Conservation (phyloP, 37 sponge, comb jelly and placozoan species). For the Ianthella basta region DNA sequence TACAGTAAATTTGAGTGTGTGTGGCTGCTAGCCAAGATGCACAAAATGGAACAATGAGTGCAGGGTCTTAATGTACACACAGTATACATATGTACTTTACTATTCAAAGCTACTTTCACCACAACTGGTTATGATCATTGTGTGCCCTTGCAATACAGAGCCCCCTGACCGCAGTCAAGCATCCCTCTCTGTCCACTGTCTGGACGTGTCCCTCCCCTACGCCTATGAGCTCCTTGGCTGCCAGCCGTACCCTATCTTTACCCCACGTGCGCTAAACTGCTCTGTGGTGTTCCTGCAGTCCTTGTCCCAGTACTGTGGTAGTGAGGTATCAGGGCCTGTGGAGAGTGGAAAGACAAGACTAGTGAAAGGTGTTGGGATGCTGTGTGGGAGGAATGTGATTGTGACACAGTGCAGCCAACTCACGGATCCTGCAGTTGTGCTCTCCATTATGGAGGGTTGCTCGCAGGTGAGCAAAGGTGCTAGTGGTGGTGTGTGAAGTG, state of each 20-base stretch:
- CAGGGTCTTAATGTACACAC: too few relatives aligned
- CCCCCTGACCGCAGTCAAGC: background rate
- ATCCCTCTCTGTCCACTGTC: conserved; percentile 23
- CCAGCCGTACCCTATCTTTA: conserved; percentile 52
- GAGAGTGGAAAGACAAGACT: conserved; percentile 56
- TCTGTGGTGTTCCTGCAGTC: conserved; percentile 59
- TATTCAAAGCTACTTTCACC: too few relatives aligned
- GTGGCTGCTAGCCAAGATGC: too few relatives aligned
- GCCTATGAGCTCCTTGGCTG: conserved; percentile 70
- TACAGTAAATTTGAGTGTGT: too few relatives aligned
- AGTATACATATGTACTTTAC: too few relatives aligned
- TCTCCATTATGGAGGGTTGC: conserved; percentile 50
- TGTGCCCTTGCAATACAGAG: too few relatives aligned
- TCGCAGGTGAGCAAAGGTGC: conserved; percentile 47
- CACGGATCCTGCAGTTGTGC: conserved; percentile 32
- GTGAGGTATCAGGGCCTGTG: conserved; percentile 53
- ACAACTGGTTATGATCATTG: too few relatives aligned
- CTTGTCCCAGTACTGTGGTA: conserved; percentile 31
- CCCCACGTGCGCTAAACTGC: conserved; percentile 54
- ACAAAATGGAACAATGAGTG: too few relatives aligned
- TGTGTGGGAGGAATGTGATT: conserved; percentile 59
- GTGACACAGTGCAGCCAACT: conserved; percentile 54
- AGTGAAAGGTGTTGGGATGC: conserved; percentile 60
- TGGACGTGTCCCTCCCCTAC: conserved; percentile 60
- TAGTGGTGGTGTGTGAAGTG: background rate